phyloP scores from a whole-genome alignment of 2,113 vertebrate genomes.

The Phasianus colchicus region DNA sequence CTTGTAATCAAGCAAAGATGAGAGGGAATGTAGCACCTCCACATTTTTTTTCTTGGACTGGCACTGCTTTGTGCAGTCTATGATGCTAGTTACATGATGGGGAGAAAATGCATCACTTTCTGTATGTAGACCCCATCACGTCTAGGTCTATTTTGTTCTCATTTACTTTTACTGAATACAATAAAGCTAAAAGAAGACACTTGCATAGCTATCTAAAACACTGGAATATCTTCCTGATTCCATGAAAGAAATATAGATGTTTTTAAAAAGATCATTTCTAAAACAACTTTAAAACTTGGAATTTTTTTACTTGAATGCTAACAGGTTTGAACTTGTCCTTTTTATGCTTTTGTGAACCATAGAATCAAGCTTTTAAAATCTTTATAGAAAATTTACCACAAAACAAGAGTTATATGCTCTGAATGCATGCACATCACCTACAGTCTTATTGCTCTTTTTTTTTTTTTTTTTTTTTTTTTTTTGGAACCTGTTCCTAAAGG shows the following conservation, averaged over 20 bases:
- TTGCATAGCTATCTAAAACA: not conserved
- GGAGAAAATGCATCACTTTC: not conserved
- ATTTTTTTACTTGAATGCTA: not conserved
- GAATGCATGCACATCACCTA: not conserved
- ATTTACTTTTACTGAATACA: rapidly evolving
- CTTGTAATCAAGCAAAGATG: not conserved
- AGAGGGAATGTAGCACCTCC: not conserved
- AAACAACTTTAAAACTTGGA: not conserved
- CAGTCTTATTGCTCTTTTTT: not conserved
- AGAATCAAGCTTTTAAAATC: not conserved
- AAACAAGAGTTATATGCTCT: not conserved
- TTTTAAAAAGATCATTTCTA: not conserved
- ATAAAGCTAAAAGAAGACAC: not conserved
- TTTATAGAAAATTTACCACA: not conserved
- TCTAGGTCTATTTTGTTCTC: not conserved
- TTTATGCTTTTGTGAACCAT: not conserved
- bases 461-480: not conserved
- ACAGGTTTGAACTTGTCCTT: not conserved
- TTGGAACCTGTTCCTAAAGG: not conserved
- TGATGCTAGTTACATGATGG: not conserved
- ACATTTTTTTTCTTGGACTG: not conserved
- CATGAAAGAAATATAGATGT: not conserved
- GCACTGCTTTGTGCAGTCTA: not conserved
- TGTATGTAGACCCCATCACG: not conserved
- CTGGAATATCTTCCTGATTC: not conserved